Evolutionary conservation across 2,797 vertebrate species (phyloP).

Genomic region (Smutsia temminckii): DNA sequence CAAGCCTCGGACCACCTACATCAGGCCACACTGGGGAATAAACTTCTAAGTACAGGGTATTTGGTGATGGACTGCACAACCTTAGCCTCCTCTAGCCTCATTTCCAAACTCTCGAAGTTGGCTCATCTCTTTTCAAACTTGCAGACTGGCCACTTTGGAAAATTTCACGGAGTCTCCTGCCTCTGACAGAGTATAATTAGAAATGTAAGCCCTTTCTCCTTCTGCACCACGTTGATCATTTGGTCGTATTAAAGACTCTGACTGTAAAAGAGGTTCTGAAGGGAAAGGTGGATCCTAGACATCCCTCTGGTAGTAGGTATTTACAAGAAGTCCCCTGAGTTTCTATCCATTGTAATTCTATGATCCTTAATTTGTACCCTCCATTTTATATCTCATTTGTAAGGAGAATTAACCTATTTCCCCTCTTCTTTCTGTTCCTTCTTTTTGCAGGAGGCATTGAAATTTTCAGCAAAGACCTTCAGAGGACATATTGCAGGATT

Average conservation of each 20-base stretch:
- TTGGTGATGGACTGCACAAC: background rate
- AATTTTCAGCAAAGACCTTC: conserved; percentile 85
- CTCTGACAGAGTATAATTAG: background rate
- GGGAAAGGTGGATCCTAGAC: background rate
- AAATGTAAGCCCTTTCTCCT: background rate
- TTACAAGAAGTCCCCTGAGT: background rate
- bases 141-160: background rate
- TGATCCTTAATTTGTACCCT: background rate
- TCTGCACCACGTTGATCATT: background rate
- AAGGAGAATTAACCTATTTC: conserved; percentile 63
- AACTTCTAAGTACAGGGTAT: background rate
- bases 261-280: background rate
- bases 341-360: background rate
- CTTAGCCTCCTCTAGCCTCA: background rate
- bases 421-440: conserved; percentile 47
- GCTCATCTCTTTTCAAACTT: background rate
- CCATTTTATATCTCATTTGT: conserved; percentile 46
- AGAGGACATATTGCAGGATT: conserved; percentile 88
- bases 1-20: background rate
- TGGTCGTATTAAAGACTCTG: background rate
- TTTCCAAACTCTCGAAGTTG: background rate
- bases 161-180: background rate
- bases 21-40: background rate
- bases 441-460: conserved; percentile 88
- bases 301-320: background rate